phyloP scores from a whole-genome alignment of 2,113 vertebrate species.

The Vulpes vulpes region DNA sequence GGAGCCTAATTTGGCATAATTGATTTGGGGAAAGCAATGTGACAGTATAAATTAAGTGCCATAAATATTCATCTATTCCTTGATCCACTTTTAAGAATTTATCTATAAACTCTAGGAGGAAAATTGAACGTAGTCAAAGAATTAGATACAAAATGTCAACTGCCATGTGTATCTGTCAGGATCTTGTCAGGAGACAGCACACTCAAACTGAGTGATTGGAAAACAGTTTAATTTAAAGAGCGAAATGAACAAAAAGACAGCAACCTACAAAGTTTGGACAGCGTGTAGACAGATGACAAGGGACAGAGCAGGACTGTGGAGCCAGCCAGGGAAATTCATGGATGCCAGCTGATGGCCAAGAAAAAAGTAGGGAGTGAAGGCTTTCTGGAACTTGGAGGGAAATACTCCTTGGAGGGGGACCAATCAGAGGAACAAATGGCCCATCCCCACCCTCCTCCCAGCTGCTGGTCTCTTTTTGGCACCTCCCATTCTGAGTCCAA shows the following conservation, averaged over 20 bases:
- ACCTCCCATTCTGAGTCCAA: not conserved
- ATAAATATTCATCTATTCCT: not conserved
- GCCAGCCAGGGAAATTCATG: accelerated
- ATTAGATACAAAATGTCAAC: not conserved
- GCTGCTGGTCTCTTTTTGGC: not conserved
- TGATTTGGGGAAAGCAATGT: constrained; percentile 21
- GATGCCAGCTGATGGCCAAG: not conserved
- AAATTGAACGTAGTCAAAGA: not conserved
- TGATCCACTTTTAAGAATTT: not conserved
- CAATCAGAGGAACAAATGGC: not conserved
- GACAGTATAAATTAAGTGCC: not conserved
- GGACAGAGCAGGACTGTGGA: not conserved
- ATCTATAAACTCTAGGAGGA: not conserved
- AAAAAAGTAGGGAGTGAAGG: not conserved
- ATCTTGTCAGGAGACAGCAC: not conserved
- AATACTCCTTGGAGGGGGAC: not conserved
- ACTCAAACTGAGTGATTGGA: not conserved
- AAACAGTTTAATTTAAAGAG: not conserved
- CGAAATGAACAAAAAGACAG: not conserved
- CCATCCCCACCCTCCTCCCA: not conserved
- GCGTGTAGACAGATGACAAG: too few species aligned
- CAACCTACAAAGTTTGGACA: not conserved
- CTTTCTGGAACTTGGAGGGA: not conserved
- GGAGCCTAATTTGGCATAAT: not conserved
- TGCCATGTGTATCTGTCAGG: not conserved